Evolutionary conservation across 2,888 invertebrate genomes (phyloP), one percentile per base, ranked within the genome.

Genomic region (Polydrusus tereticollis): DNA sequence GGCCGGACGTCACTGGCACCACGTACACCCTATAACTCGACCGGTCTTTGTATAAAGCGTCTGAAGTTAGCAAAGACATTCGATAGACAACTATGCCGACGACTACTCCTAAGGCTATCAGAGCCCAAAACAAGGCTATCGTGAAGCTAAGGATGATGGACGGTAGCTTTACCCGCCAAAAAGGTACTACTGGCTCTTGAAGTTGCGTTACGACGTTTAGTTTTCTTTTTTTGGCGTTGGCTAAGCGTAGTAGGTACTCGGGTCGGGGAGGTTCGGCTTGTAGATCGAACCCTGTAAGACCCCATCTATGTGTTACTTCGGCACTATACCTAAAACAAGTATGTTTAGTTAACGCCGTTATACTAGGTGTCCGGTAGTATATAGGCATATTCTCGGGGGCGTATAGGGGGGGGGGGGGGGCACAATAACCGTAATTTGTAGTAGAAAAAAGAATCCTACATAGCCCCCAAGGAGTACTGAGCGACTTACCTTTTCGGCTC

Each of bases 241-340:
- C 85, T 71, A 92, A 82, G 77, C 89, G 76, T 59, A 90, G 88
- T 68, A 94, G 85, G 84, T 93, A 94, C 82, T 93, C 92, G 0
- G 94, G 93, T 68, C 94, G 85, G 0, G 94, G 94, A 80, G 93
- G 93, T 83, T 94, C 94, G 71, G 93, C 89, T 76, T 89, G 87
- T 33, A 90, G 86, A 79, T 92, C 93, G 84, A 92, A 94, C 43
- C 91, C 92, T 0, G 90, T 90, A 20, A 94, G 86, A 76, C 94
- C 95, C 95, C 95, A 95, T 74, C 92, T 77, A 83, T 94, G 94
- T n/a, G 92, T 90, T 73, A 95, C 88, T 78, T 90, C 91, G 1
- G 92, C 90, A 59, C 93, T 91, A 82, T 93, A 93, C 20, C 78
- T 78, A 36, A n/a, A 69, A 63, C 5, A 67, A 55, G n/a, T 12